Conservation (phyloP, 2,797 vertebrate genomes). For the Limosa lapponica region DNA sequence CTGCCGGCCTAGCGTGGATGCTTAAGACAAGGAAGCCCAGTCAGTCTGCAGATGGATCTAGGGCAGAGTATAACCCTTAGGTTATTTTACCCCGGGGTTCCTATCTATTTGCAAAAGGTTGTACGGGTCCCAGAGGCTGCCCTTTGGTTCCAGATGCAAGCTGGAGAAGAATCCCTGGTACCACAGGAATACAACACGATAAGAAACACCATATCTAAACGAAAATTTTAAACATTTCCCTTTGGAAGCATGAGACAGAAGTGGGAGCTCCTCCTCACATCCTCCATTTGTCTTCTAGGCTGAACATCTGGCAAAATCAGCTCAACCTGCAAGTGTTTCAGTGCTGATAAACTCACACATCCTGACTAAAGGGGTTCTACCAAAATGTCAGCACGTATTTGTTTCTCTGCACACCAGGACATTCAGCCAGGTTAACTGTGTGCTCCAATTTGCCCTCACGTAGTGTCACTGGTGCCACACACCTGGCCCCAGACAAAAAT, state of each 20-base stretch:
- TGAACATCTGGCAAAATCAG: constrained; percentile 8
- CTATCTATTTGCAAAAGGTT: background rate
- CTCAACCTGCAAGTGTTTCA: background rate
- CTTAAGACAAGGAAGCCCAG: background rate
- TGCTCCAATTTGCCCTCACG: background rate
- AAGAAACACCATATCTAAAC: background rate
- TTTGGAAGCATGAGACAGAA: background rate
- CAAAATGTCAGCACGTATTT: background rate
- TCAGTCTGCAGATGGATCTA: background rate
- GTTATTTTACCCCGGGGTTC: background rate
- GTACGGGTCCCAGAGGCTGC: background rate
- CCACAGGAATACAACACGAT: background rate
- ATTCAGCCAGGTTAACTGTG: background rate
- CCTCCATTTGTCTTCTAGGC: background rate
- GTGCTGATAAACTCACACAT: background rate
- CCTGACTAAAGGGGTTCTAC: background rate
- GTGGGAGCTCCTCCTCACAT: background rate
- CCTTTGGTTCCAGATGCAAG: background rate
- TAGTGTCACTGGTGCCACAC: background rate
- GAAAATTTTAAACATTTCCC: background rate
- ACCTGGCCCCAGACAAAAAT: background rate
- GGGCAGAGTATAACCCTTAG: background rate
- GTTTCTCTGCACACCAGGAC: background rate
- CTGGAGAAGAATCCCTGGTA: background rate
- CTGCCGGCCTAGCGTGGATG: rapidly evolving